Evolutionary conservation across 2,888 invertebrate species (phyloP).

Genomic region (Tolmerus cingulatus): DNA sequence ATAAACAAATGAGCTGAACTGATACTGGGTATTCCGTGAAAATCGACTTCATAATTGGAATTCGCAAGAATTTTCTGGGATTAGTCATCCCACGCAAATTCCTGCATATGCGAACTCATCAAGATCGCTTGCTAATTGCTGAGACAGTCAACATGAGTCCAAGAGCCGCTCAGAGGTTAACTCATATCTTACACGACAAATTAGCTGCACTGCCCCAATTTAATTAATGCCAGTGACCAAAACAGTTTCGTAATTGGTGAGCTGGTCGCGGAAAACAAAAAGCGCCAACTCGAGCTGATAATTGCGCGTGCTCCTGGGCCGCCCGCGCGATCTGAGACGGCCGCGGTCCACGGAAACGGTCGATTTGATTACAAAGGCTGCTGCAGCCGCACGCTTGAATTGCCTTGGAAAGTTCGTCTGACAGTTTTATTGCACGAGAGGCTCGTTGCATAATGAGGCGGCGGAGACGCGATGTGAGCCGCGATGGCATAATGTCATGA

Average conservation of each 20-base stretch:
- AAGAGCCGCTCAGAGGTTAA: not conserved
- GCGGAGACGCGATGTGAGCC: not conserved
- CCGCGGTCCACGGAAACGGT: not conserved
- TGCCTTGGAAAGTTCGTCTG: not conserved
- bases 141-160: not conserved
- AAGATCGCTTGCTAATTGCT: not conserved
- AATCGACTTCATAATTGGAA: not conserved
- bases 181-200: not conserved
- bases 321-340: not conserved
- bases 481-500: not conserved
- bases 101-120: not conserved
- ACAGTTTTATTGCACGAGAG: not conserved
- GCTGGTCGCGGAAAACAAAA: not conserved
- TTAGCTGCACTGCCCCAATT: not conserved
- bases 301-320: not conserved
- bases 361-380: not conserved
- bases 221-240: not conserved
- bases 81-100: not conserved
- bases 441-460: not conserved
- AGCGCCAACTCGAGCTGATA: not conserved
- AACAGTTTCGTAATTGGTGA: not conserved
- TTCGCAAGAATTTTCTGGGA: not conserved
- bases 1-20: not conserved
- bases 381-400: not conserved
- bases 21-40: not conserved